Evolutionary conservation across 2,888 invertebrate species (phyloP).

Genomic region (Lottia scabra): DNA sequence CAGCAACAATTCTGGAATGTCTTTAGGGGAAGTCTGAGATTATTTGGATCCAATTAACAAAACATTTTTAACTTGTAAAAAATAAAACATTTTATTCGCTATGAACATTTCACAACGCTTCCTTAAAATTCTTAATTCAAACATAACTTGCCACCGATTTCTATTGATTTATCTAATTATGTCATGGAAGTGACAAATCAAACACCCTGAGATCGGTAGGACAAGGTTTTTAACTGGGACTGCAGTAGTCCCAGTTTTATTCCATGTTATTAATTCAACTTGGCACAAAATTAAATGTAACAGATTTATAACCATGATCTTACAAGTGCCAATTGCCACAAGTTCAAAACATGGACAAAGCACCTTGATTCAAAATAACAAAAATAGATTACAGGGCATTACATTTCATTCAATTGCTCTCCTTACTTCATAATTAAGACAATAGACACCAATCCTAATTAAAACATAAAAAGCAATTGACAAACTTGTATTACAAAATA

Average conservation of each 20-base stretch:
- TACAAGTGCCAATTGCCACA: no score
- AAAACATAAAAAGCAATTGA: no score
- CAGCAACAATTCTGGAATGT: no score
- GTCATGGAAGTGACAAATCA: neutral
- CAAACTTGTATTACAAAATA: no score
- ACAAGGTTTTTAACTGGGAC: neutral
- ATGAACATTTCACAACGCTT: constrained; percentile 4
- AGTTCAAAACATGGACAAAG: no score
- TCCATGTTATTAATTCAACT: neutral
- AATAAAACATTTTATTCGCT: constrained; percentile 1
- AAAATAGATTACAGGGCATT: no score
- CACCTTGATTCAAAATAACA: no score
- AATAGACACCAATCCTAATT: no score
- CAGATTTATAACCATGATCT: neutral
- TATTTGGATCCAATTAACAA: neutral
- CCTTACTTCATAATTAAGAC: no score
- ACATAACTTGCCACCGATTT: neutral
- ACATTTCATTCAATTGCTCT: no score
- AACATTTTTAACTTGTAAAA: neutral
- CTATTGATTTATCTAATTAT: neutral
- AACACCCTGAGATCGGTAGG: neutral
- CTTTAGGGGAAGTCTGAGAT: no score
- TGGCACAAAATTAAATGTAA: neutral
- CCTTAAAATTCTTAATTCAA: neutral
- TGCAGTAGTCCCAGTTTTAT: no score